Evolutionary conservation across 1,140 invertebrate genomes (phyloP).

Genomic region (Leptopilina boulardi): DNA sequence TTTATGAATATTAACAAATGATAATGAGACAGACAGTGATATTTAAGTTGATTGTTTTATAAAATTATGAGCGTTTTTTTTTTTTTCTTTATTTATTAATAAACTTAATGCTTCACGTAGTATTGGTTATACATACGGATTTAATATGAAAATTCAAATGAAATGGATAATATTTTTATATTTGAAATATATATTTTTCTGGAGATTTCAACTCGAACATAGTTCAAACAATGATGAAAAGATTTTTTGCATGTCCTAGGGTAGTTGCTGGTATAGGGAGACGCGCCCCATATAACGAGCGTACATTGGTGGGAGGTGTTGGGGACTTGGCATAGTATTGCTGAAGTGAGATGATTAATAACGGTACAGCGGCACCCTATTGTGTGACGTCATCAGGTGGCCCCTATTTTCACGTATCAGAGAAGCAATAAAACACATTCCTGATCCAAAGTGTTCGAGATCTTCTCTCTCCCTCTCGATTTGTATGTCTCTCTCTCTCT

Average conservation of each 20-base stretch:
- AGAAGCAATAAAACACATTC: constrained; percentile 62
- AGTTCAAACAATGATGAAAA: not conserved
- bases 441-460: constrained; percentile 41
- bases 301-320: not conserved
- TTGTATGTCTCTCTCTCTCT: constrained; percentile 30
- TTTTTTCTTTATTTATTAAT: too few relatives aligned
- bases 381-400: constrained; percentile 41
- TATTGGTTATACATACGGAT: too few relatives aligned
- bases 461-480: constrained; percentile 37
- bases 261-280: not conserved
- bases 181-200: too few relatives aligned
- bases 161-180: too few relatives aligned
- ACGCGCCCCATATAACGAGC: not conserved
- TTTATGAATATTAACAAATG: too few relatives aligned
- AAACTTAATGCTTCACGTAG: too few relatives aligned
- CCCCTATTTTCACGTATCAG: constrained; percentile 32
- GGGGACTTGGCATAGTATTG: constrained; percentile 21
- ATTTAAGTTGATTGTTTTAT: too few relatives aligned
- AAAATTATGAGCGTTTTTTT: too few relatives aligned
- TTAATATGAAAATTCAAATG: too few relatives aligned
- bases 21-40: too few relatives aligned
- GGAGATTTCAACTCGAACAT: too few relatives aligned
- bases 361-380: constrained; percentile 42
- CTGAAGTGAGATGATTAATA: constrained; percentile 57
- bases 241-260: not conserved